phyloP scores from a whole-genome alignment of 2,113 vertebrate genomes.

The Desmodus rotundus region DNA sequence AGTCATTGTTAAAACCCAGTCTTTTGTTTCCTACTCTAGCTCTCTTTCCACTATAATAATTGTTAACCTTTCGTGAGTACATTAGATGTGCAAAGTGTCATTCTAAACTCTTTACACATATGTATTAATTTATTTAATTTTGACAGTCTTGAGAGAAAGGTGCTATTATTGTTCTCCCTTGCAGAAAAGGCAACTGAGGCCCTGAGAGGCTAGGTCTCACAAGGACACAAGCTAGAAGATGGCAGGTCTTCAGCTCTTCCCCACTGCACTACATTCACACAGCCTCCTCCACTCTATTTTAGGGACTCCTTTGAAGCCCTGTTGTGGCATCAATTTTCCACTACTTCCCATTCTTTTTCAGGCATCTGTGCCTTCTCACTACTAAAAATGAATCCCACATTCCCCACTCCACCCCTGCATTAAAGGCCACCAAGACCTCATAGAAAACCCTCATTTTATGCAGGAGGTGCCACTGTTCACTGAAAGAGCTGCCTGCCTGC shows the following conservation, averaged over 20 bases:
- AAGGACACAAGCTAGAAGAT: background rate
- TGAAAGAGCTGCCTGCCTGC: background rate
- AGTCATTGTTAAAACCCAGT: background rate
- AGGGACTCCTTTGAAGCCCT: background rate
- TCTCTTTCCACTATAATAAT: background rate
- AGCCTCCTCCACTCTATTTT: background rate
- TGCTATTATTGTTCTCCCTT: background rate
- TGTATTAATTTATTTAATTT: background rate
- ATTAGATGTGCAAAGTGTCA: background rate
- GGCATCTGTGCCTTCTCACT: background rate
- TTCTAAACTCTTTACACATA: background rate
- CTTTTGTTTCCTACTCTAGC: background rate
- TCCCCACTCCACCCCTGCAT: background rate
- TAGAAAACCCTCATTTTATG: background rate
- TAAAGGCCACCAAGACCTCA: constrained; percentile 42
- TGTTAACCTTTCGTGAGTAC: background rate
- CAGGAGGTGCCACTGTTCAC: background rate
- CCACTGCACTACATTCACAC: background rate
- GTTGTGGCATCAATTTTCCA: background rate
- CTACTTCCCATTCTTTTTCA: background rate
- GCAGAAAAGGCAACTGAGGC: background rate
- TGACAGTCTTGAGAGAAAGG: background rate
- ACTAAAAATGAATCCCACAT: constrained; percentile 19
- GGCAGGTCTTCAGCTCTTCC: background rate
- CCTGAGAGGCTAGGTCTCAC: background rate